These are phyloP conservation scores for Bugula neritina DNA, from an alignment of 2,888 invertebrate species.

Conservation along the genomic window DNA sequence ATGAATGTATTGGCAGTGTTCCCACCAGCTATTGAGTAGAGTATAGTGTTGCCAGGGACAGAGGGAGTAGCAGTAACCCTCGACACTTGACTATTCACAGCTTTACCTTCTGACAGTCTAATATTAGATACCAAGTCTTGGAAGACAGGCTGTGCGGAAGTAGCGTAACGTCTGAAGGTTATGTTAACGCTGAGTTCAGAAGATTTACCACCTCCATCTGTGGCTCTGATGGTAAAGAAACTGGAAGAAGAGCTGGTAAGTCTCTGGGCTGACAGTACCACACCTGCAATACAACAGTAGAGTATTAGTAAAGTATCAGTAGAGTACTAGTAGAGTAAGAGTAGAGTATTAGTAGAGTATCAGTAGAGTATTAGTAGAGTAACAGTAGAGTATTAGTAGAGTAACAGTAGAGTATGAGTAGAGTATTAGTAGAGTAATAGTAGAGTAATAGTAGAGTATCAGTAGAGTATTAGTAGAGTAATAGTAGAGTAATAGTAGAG, in stretches of 20 bases:
- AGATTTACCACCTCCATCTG: conserved; percentile 62
- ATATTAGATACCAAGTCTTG: conserved; percentile 55
- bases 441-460: no score
- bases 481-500: no score
- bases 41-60: conserved; percentile 32
- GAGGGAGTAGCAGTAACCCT: conserved; percentile 72
- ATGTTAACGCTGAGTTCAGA: not conserved
- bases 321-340: no score
- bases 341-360: no score
- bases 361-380: no score
- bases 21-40: conserved; percentile 83
- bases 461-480: no score
- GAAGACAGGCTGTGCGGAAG: conserved; percentile 69
- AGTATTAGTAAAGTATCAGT: no score
- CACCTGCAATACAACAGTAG: not conserved
- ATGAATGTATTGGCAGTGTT: conserved; percentile 80
- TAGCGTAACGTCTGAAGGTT: conserved; percentile 61
- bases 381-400: no score
- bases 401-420: no score
- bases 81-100: conserved; percentile 59
- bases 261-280: not conserved
- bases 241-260: not conserved
- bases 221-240: conserved; percentile 38
- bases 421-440: no score
- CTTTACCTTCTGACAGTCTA: conserved; percentile 57